These are phyloP conservation scores for Rallus limicola DNA, from an alignment of 2,113 vertebrate genomes.

Conservation along the genomic window DNA sequence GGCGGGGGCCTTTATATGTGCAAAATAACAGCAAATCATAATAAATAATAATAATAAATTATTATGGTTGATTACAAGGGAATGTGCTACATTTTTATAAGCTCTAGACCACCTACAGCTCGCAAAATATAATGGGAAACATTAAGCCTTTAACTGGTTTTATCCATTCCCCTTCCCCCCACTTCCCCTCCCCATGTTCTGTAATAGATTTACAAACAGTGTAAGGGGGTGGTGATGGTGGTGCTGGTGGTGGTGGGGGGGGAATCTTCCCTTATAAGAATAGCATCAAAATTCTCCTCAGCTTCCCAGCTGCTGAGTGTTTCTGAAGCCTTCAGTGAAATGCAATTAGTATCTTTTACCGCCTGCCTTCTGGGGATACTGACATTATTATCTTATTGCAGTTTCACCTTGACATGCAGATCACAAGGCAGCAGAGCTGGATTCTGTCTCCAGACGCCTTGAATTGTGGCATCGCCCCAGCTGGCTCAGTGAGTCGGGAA, in stretches of 20 bases:
- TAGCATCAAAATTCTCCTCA: conserved; percentile 70
- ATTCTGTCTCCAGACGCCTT: conserved; percentile 53
- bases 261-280: conserved; percentile 43
- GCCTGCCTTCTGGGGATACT: conserved; percentile 71
- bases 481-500: background rate
- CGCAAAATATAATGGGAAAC: conserved; percentile 75
- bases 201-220: conserved; percentile 69
- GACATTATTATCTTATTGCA: conserved; percentile 70
- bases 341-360: conserved; percentile 75
- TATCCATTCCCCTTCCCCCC: conserved; percentile 55
- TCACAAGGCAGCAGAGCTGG: conserved; percentile 64
- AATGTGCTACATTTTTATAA: conserved; percentile 70
- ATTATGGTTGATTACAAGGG: conserved; percentile 70
- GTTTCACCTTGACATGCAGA: conserved; percentile 73
- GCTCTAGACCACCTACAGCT: conserved; percentile 73
- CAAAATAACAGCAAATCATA: conserved; percentile 62
- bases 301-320: conserved; percentile 68
- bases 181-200: conserved; percentile 42
- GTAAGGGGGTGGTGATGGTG: background rate
- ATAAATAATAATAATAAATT: conserved; percentile 75
- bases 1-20: conserved; percentile 39
- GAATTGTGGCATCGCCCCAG: conserved; percentile 54
- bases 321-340: conserved; percentile 75
- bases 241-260: no score
- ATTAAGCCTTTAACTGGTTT: conserved; percentile 73